Conservation (phyloP, 1,140 invertebrate species). For the Lepeophtheirus salmonis region DNA sequence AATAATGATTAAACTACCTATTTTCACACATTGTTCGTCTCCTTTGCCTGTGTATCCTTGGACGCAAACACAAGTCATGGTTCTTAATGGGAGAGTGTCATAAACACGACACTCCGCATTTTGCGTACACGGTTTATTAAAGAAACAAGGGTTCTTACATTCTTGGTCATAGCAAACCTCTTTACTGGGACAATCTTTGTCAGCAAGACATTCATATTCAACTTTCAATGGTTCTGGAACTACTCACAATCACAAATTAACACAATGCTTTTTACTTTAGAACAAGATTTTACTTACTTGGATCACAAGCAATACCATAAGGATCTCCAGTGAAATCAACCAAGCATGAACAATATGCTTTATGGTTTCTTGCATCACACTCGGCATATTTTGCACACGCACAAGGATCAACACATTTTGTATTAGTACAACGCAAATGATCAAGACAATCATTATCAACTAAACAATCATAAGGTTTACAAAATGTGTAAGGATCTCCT, state of each 20-base stretch:
- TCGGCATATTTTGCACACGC: constrained; percentile 46
- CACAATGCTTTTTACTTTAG: constrained; percentile 3
- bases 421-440: constrained; percentile 25
- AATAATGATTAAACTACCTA: not conserved
- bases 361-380: constrained; percentile 35
- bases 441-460: constrained; percentile 26
- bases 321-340: constrained; percentile 60
- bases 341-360: constrained; percentile 36
- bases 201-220: constrained; percentile 21
- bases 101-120: constrained; percentile 24
- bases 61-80: constrained; percentile 23
- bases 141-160: constrained; percentile 25
- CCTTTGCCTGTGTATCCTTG: constrained; percentile 29
- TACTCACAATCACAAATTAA: constrained; percentile 18
- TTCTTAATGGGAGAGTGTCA: constrained; percentile 22
- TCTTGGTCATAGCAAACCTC: constrained; percentile 24
- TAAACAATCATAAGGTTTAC: constrained; percentile 29
- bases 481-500: constrained; percentile 21
- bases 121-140: constrained; percentile 24
- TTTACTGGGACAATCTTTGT: constrained; percentile 24
- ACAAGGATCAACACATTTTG: constrained; percentile 26
- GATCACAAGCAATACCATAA: constrained; percentile 28
- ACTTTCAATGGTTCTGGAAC: constrained; percentile 5
- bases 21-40: not conserved
- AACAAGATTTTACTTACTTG: not conserved